Conservation (phyloP, 2,888 invertebrate genomes). For the Tridacna gigas region DNA sequence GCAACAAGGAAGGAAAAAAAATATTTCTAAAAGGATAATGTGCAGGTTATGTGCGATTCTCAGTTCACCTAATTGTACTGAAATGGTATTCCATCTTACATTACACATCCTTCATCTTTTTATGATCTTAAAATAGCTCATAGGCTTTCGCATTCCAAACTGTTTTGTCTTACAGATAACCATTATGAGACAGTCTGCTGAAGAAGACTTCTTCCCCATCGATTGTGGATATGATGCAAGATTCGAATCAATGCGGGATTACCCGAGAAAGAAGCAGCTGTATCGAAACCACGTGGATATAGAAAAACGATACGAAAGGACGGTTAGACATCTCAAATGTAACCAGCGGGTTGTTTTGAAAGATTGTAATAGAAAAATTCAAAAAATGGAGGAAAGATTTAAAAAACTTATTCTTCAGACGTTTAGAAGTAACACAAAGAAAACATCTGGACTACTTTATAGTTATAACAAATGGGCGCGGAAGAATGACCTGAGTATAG, state of each 20-base stretch:
- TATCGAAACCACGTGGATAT: slow-evolving; percentile 56
- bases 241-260: slow-evolving; percentile 57
- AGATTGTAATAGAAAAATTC: slow-evolving; percentile 49
- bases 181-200: not conserved
- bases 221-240: slow-evolving; percentile 57
- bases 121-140: too few relatives aligned
- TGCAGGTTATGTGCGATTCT: too few relatives aligned
- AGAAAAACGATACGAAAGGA: slow-evolving; percentile 53
- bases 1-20: too few relatives aligned
- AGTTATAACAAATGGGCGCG: slow-evolving; percentile 53
- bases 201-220: slow-evolving; percentile 21
- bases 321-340: slow-evolving; percentile 43
- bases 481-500: not conserved
- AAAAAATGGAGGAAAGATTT: slow-evolving; percentile 52
- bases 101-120: too few relatives aligned
- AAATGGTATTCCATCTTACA: too few relatives aligned
- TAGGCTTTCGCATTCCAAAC: too few relatives aligned
- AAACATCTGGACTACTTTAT: slow-evolving; percentile 31
- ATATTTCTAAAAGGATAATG: too few relatives aligned
- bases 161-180: too few relatives aligned
- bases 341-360: slow-evolving; percentile 39
- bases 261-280: slow-evolving; percentile 54
- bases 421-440: slow-evolving; percentile 21
- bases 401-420: slow-evolving; percentile 45
- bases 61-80: too few relatives aligned